These are phyloP conservation scores for Bursaphelenchus okinawaensis DNA, from an alignment of 2,888 invertebrate genomes.

Conservation along the genomic window DNA sequence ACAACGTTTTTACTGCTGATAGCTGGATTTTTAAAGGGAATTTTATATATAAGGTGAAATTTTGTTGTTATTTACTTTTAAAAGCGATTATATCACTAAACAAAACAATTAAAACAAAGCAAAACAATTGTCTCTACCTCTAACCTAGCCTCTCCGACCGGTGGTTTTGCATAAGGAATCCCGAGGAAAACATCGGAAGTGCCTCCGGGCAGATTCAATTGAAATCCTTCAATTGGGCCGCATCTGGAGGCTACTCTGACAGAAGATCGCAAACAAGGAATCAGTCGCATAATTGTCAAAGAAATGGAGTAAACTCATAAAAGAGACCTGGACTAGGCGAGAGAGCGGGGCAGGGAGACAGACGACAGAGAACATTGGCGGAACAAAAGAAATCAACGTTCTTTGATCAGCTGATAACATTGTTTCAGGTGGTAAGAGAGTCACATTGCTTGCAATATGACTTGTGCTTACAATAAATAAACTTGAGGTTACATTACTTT, in stretches of 20 bases:
- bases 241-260: neutral
- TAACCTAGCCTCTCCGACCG: conserved; percentile 2
- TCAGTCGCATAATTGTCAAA: neutral
- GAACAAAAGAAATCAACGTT: no score
- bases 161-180: conserved; percentile 11
- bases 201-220: neutral
- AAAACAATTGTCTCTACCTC: conserved; percentile 2
- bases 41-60: no score
- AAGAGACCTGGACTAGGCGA: neutral
- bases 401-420: no score
- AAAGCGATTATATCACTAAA: no score
- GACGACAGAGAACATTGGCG: neutral
- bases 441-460: no score
- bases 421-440: no score
- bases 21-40: no score
- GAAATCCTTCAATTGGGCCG: neutral
- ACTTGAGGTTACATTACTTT: no score
- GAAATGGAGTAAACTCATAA: neutral
- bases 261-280: neutral
- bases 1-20: no score
- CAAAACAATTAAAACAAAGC: no score
- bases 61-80: no score
- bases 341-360: neutral
- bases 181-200: conserved; percentile 8
- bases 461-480: no score